phyloP scores from a whole-genome alignment of 2,113 vertebrate genomes.

The Jaculus jaculus region DNA sequence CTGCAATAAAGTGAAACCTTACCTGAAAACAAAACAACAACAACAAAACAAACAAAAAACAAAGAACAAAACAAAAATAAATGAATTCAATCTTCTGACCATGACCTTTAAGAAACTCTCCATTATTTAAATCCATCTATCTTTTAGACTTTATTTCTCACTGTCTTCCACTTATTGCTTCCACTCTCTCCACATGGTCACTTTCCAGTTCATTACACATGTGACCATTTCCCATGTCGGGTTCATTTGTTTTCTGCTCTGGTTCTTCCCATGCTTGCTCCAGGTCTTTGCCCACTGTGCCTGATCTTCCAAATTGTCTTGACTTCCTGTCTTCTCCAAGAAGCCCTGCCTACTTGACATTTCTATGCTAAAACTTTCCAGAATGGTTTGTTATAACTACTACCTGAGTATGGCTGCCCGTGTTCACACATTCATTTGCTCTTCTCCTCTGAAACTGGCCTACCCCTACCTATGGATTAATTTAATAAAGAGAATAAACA shows the following conservation, averaged over 20 bases:
- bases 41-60: too few relatives aligned
- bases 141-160: background rate
- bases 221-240: accelerated
- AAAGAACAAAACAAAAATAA: background rate
- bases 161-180: background rate
- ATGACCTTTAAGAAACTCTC: background rate
- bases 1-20: too few relatives aligned
- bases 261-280: background rate
- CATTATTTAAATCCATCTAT: background rate
- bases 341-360: background rate
- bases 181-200: background rate
- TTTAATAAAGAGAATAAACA: background rate
- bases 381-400: too few relatives aligned
- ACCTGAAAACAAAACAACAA: too few relatives aligned
- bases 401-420: too few relatives aligned
- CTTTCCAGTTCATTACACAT: background rate
- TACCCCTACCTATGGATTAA: background rate
- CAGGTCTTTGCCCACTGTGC: background rate
- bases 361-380: background rate
- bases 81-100: background rate
- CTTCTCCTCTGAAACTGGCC: background rate
- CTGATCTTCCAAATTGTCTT: background rate
- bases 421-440: background rate
- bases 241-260: background rate
- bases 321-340: background rate